Evolutionary conservation across 2,888 invertebrate genomes (phyloP).

Genomic region (Drosophila paracracens): DNA sequence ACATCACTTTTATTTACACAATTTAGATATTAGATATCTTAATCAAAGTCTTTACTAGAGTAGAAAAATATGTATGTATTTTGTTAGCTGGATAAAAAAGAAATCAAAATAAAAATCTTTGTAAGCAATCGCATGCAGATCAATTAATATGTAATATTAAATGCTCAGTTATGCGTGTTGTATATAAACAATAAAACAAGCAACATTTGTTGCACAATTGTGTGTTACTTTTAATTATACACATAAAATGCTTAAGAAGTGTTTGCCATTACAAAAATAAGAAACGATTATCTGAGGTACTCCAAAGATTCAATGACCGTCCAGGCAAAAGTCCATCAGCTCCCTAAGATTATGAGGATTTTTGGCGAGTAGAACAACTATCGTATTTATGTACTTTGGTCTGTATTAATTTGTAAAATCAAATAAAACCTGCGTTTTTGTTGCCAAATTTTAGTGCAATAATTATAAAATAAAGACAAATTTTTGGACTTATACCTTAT

Average conservation of each 20-base stretch:
- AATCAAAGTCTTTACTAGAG: not conserved
- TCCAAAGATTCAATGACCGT: not conserved
- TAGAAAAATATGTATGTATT: not conserved
- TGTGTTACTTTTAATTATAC: not conserved
- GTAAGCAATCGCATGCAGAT: not conserved
- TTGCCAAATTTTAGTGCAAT: not conserved
- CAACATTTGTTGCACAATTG: not conserved
- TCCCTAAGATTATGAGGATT: not conserved
- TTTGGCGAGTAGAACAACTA: not conserved
- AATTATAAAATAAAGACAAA: too few species aligned
- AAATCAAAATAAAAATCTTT: not conserved
- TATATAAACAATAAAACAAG: not conserved
- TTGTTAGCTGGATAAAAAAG: not conserved
- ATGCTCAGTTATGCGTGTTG: too few species aligned
- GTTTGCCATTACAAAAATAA: not conserved
- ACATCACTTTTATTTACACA: conserved; percentile 1
- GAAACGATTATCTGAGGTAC: not conserved
- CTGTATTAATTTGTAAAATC: not conserved
- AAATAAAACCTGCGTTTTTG: not conserved
- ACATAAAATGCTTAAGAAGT: not conserved
- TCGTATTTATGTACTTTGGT: not conserved
- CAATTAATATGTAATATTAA: too few species aligned
- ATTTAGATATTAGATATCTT: not conserved
- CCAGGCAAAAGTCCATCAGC: not conserved
- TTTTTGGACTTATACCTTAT: not conserved